Evolutionary conservation across 2,888 invertebrate species (phyloP).

Genomic region (Papilio protenor): DNA sequence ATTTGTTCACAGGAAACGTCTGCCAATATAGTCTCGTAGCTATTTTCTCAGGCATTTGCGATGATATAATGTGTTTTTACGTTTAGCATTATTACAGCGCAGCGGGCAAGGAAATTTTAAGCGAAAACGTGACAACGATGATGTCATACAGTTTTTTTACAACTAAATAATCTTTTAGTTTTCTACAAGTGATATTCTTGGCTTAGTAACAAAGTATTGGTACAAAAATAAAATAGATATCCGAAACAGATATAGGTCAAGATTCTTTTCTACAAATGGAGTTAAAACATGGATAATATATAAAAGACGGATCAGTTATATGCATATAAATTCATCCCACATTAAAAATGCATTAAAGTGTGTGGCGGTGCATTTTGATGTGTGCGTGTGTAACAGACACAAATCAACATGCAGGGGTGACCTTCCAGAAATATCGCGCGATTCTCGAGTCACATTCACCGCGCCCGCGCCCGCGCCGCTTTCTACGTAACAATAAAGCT

Average conservation of each 20-base stretch:
- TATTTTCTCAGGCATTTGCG: conserved; percentile 11
- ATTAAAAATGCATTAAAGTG: conserved; percentile 33
- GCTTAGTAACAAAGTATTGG: not conserved
- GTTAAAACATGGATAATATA: conserved; percentile 51
- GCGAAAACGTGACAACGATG: conserved; percentile 1
- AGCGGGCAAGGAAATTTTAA: conserved; percentile 7
- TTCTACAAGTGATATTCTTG: not conserved
- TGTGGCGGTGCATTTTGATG: conserved; percentile 32
- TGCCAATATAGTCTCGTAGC: conserved; percentile 20
- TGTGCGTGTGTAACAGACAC: conserved; percentile 35
- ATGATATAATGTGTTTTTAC: conserved; percentile 32
- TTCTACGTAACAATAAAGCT: conserved; percentile 65
- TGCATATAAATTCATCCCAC: conserved; percentile 21
- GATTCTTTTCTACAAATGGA: conserved; percentile 52
- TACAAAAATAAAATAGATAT: conserved; percentile 44
- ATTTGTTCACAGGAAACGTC: conserved; percentile 21
- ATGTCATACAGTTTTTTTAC: conserved; percentile 10
- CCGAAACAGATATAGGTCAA: conserved; percentile 55
- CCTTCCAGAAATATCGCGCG: conserved; percentile 69
- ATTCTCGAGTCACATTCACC: conserved; percentile 49
- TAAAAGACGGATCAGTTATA: not conserved
- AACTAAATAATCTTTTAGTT: not conserved
- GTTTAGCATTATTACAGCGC: not conserved
- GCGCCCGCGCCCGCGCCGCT: conserved; percentile 48
- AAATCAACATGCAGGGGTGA: conserved; percentile 58